These are phyloP conservation scores for Zygogramma bicolorata DNA, from an alignment of 2,888 invertebrate genomes.

Conservation along the genomic window DNA sequence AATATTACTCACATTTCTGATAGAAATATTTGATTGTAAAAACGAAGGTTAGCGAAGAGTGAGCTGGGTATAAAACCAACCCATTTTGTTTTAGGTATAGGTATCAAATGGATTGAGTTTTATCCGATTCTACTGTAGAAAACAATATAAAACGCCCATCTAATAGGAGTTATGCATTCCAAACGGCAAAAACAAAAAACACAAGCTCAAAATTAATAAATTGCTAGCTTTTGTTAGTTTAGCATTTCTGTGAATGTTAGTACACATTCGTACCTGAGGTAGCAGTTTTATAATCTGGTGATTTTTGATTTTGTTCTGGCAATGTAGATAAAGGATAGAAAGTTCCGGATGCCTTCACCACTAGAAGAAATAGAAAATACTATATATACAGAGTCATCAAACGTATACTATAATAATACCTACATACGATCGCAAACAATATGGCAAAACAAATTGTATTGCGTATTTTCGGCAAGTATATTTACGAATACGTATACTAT, in stretches of 20 bases:
- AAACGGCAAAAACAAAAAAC: neutral
- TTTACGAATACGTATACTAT: too few species aligned
- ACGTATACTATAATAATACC: conserved; percentile 7
- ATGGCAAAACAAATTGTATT: conserved; percentile 8
- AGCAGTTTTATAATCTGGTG: conserved; percentile 69
- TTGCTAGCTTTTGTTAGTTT: conserved; percentile 11
- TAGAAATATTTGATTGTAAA: too few species aligned
- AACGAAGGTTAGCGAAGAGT: too few species aligned
- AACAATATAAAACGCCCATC: neutral
- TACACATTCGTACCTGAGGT: conserved; percentile 69
- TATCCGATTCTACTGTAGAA: neutral
- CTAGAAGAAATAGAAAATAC: conserved; percentile 71
- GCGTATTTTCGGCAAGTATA: too few species aligned
- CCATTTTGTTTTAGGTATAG: too few species aligned
- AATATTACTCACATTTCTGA: too few species aligned
- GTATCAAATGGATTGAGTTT: neutral
- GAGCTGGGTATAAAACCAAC: too few species aligned
- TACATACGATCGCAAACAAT: conserved; percentile 37
- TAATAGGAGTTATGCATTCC: neutral
- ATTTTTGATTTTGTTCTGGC: conserved; percentile 69
- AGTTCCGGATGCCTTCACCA: conserved; percentile 93
- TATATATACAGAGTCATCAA: conserved; percentile 49
- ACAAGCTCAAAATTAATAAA: neutral
- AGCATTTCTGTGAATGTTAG: conserved; percentile 46
- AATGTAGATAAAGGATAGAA: conserved; percentile 85